Evolutionary conservation across 2,888 invertebrate species (phyloP).

Genomic region (Epirrhoe tristata): DNA sequence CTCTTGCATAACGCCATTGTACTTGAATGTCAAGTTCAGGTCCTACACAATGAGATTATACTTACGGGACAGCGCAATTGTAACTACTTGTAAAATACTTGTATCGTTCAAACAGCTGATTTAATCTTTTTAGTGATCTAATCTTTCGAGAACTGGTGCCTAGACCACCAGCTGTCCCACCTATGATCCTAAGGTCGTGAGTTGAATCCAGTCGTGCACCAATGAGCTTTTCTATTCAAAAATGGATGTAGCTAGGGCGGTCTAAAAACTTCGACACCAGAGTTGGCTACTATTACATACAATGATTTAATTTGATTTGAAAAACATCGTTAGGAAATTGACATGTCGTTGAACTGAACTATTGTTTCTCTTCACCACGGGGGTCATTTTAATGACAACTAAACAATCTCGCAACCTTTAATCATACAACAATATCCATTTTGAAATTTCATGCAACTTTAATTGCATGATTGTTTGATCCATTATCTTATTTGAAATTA

Average conservation of each 20-base stretch:
- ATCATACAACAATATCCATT: constrained; percentile 31
- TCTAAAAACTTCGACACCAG: too few species aligned
- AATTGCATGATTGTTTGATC: constrained; percentile 26
- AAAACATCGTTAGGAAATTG: too few species aligned
- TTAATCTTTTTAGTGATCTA: background rate
- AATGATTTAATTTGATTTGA: background rate
- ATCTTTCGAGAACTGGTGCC: too few species aligned
- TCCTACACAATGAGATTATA: constrained; percentile 26
- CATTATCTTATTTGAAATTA: background rate
- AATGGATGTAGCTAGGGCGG: too few species aligned
- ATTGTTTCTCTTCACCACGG: constrained; percentile 5
- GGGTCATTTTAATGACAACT: constrained; percentile 13
- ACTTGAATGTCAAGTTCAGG: constrained; percentile 58
- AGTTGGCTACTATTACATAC: too few species aligned
- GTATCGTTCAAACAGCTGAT: background rate
- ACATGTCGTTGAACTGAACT: background rate
- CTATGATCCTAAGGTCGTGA: too few species aligned
- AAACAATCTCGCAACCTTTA: constrained; percentile 28
- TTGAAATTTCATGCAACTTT: constrained; percentile 28
- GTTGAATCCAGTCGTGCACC: too few species aligned
- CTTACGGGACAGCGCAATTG: constrained; percentile 3
- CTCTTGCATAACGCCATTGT: constrained; percentile 44
- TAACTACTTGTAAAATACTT: background rate
- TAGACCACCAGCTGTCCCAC: too few species aligned
- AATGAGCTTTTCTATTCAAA: too few species aligned